phyloP scores from a whole-genome alignment of 2,797 vertebrate genomes.

The Gila robusta region DNA sequence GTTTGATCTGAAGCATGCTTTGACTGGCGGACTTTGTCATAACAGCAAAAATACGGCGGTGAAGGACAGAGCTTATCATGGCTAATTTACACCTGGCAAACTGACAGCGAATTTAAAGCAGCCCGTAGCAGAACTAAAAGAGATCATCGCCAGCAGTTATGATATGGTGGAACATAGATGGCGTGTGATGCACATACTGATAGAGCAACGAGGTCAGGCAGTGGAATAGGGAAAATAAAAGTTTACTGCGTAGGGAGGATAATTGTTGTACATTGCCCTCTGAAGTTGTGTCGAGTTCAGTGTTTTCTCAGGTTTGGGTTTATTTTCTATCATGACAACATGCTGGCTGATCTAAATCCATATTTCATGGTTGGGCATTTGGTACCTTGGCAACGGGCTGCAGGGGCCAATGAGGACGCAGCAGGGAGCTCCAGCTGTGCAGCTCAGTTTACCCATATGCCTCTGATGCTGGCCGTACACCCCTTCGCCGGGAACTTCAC shows the following conservation, averaged over 20 bases:
- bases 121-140: slow-evolving; percentile 31
- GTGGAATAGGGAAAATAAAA: slow-evolving; percentile 2
- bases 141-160: slow-evolving; percentile 29
- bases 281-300: slow-evolving; percentile 9
- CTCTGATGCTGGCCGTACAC: slow-evolving; percentile 63
- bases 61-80: slow-evolving; percentile 39
- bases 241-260: background rate
- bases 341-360: slow-evolving; percentile 51
- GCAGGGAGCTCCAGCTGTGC: slow-evolving; percentile 69
- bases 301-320: slow-evolving; percentile 59
- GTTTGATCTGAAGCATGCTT: slow-evolving; percentile 36
- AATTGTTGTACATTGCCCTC: background rate
- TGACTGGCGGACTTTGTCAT: slow-evolving; percentile 40
- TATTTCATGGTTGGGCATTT: slow-evolving; percentile 68
- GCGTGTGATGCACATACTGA: slow-evolving; percentile 1
- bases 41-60: slow-evolving; percentile 13
- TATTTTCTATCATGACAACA: slow-evolving; percentile 48
- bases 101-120: slow-evolving; percentile 32
- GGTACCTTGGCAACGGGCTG: slow-evolving; percentile 70
- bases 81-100: slow-evolving; percentile 40
- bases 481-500: slow-evolving; percentile 67
- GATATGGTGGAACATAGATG: slow-evolving; percentile 15
- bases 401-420: slow-evolving; percentile 69
- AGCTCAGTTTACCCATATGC: slow-evolving; percentile 71
- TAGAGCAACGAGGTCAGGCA: background rate